Conservation (phyloP, 2,113 vertebrate species). For the Argyrosomus japonicus region DNA sequence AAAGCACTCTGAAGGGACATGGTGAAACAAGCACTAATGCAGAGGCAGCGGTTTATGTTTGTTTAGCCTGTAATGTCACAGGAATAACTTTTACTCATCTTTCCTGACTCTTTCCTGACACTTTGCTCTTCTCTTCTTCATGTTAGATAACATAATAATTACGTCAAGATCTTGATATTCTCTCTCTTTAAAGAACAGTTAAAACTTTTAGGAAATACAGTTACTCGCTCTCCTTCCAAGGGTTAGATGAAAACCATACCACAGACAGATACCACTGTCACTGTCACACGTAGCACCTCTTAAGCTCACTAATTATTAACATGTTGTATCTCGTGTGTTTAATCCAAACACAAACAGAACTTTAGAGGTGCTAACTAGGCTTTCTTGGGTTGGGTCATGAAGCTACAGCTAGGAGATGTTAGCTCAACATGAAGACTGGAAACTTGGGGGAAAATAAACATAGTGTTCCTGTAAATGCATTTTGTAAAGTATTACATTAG, state of each 20-base stretch:
- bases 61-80: background rate
- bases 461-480: too few relatives aligned
- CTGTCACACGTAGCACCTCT: background rate
- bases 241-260: background rate
- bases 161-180: background rate
- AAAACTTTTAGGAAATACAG: background rate
- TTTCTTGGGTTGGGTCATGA: too few relatives aligned
- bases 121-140: background rate
- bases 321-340: background rate
- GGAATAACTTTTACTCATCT: background rate
- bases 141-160: background rate
- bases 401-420: too few relatives aligned
- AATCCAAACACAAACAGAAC: background rate
- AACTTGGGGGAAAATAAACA: too few relatives aligned
- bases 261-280: background rate
- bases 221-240: background rate
- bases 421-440: too few relatives aligned
- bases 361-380: too few relatives aligned
- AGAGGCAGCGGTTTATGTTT: background rate
- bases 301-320: background rate
- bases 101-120: background rate
- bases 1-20: slow-evolving; percentile 1
- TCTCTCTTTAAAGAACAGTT: background rate
- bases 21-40: slow-evolving; percentile 11
- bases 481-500: too few relatives aligned